phyloP scores from a whole-genome alignment of 2,797 vertebrate species.

The Helicolenus hilgendorfi region DNA sequence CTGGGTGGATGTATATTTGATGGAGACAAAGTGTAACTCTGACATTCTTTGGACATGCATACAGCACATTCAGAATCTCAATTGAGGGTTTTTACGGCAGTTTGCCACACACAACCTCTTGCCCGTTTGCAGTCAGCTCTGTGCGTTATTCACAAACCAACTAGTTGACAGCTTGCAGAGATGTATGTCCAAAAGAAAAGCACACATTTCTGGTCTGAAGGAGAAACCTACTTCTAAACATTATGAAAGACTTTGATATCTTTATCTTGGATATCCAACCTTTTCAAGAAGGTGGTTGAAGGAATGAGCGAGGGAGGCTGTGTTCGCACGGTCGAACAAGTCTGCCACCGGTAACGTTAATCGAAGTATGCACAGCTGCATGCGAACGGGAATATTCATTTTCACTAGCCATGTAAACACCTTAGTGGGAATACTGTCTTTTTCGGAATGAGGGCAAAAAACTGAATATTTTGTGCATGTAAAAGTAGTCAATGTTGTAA shows the following conservation, averaged over 20 bases:
- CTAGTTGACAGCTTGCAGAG: too few relatives aligned
- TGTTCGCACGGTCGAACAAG: background rate
- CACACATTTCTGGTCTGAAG: too few relatives aligned
- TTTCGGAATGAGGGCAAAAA: background rate
- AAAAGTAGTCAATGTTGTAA: background rate
- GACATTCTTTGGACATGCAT: background rate
- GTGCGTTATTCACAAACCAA: too few relatives aligned
- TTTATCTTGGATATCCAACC: background rate
- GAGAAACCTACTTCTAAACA: background rate
- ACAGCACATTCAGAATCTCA: too few relatives aligned
- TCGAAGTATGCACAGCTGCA: background rate
- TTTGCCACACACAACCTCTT: too few relatives aligned
- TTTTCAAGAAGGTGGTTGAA: background rate
- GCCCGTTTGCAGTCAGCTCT: too few relatives aligned
- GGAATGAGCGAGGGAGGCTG: too few relatives aligned
- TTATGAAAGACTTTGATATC: background rate
- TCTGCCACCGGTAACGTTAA: background rate
- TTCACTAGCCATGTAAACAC: background rate
- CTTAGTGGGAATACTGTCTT: background rate
- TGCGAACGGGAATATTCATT: background rate
- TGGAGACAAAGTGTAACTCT: background rate
- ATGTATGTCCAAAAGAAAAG: too few relatives aligned
- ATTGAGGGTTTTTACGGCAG: too few relatives aligned
- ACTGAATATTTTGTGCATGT: background rate
- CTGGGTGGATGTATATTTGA: background rate